Conservation (phyloP, 30 jellyfish, hydroid and myxozoan species). For the Hydra vulgaris region DNA sequence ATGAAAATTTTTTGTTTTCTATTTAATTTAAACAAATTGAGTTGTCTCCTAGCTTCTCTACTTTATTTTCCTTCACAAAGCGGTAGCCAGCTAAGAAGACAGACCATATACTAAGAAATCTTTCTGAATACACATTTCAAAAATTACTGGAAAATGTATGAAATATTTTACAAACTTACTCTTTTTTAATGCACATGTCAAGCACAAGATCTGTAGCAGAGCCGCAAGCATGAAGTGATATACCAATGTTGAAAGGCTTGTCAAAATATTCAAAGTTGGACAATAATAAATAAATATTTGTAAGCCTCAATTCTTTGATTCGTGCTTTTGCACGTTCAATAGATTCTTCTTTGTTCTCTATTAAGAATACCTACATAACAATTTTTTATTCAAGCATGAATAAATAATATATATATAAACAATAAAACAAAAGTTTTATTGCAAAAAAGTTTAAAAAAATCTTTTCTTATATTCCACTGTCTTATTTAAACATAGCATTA, state of each 20-base stretch:
- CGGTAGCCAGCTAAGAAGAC: too few relatives aligned
- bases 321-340: constrained; percentile 51
- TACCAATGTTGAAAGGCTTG: constrained; percentile 67
- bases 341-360: constrained; percentile 84
- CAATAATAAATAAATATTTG: constrained; percentile 40
- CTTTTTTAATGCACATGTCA: constrained; percentile 35
- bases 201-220: constrained; percentile 82
- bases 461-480: too few relatives aligned
- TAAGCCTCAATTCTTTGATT: constrained; percentile 24
- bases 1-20: too few relatives aligned
- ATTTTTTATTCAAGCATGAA: neutral
- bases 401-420: neutral
- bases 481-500: too few relatives aligned
- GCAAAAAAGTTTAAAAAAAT: too few relatives aligned
- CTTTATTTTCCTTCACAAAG: too few relatives aligned
- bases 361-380: constrained; percentile 37
- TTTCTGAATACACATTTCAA: too few relatives aligned
- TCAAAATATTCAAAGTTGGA: constrained; percentile 56
- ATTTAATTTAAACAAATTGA: too few relatives aligned
- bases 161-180: constrained; percentile 25
- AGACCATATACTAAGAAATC: too few relatives aligned
- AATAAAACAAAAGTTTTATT: too few relatives aligned
- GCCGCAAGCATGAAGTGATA: constrained; percentile 86
- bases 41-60: too few relatives aligned
- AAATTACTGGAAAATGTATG: neutral